Base-by-base conservation (phyloP, 1,140 invertebrate genomes). In the Atta texana region DNA sequence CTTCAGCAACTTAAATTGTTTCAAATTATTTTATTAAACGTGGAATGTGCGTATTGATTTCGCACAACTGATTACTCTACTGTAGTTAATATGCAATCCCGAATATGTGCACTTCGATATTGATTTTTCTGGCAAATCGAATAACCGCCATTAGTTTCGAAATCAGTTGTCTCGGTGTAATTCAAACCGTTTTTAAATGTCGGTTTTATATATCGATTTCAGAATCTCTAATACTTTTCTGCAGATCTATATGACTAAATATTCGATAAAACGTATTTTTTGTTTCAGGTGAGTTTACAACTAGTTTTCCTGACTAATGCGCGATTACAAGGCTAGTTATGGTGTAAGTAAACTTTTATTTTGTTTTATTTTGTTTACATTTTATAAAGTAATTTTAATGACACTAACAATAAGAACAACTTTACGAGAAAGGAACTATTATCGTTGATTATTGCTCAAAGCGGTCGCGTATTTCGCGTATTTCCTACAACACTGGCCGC, bases 231-330 rank as follows among this genome's bases (percentile, higher is more conserved):
- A 75, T 59, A 21, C 3, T 59, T n/a, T 59, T 39, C 39, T 39
- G n/a, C 12, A 69, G 21, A 18, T 57, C 4, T 59, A 5, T 57
- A 24, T 59, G 2, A 14, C 14, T 31, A 34, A 34, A 34, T 74
- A 49, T 34, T 49, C 18, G 63, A 74, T n/a, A 34, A 63, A 84
- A 75, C 4, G 10, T 2, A 12, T 84, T 86, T 75, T 84, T 53
- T 86, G 49, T 86, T 86, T 86, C 85, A 86, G 85, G 85, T 86
- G 49, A 82, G 85, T 72, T 28, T 14, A 16, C n/a, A 39, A 49
- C 14, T 51, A 68, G 7, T 21, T 16, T 14, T 21, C 77, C n/a
- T 31, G 85, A 86, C 39, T 51, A n/a, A 59, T 16, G 12, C 21
- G 39, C 53, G 51, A 69, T 72, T 59, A 53, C 44, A 34, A 86